Conservation (phyloP, 1,140 invertebrate genomes). For the Colletes gigas region DNA sequence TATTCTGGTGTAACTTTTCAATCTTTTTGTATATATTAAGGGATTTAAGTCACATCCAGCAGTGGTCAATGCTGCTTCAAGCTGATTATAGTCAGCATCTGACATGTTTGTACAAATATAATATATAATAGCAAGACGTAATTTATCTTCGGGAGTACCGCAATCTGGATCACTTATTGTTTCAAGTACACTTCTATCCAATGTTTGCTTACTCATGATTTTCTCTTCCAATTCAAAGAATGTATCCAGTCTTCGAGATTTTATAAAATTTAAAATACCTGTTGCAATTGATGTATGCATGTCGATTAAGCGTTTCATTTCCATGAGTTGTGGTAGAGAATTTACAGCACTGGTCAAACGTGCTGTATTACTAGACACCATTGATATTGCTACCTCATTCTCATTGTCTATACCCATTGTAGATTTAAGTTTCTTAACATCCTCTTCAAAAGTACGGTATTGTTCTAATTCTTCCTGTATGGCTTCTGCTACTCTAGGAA, state of each 20-base stretch:
- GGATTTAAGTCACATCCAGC: conserved; percentile 93
- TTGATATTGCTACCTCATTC: conserved; percentile 87
- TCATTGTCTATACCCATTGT: conserved; percentile 94
- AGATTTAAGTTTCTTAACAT: conserved; percentile 96
- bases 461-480: conserved; percentile 99
- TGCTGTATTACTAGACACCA: conserved; percentile 97
- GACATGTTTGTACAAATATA: conserved; percentile 92
- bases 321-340: conserved; percentile 96
- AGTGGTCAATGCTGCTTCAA: conserved; percentile 88
- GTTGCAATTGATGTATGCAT: conserved; percentile 99
- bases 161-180: conserved; percentile 92
- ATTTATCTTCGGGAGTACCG: conserved; percentile 95
- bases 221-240: conserved; percentile 99
- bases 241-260: conserved; percentile 94
- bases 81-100: conserved; percentile 92
- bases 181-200: conserved; percentile 90
- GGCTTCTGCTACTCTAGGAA: conserved; percentile 98
- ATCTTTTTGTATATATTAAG: conserved; percentile 93
- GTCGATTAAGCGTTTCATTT: conserved; percentile 98
- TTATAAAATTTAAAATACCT: conserved; percentile 94
- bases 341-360: conserved; percentile 96
- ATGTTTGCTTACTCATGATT: conserved; percentile 92
- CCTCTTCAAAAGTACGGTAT: conserved; percentile 95
- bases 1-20: conserved; percentile 94
- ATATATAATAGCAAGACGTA: conserved; percentile 97